Percentiles rank a stretch among this genome's conserved stretches.
phyloP scores from a whole-genome alignment of 2,888 invertebrate genomes.

The Nomada hirtipes region DNA sequence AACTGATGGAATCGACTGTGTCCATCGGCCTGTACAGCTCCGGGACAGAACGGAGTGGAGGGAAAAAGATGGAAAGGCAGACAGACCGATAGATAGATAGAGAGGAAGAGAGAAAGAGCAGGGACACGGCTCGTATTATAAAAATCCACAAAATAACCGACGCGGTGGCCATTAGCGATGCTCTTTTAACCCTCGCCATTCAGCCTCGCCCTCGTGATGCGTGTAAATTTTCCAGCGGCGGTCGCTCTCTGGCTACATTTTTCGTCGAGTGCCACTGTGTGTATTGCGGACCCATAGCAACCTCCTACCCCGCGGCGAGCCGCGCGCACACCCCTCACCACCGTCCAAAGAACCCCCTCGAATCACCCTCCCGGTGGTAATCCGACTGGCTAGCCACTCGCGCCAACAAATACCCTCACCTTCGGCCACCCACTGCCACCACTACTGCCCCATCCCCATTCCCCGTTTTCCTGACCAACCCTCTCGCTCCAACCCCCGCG shows the following conservation, averaged over 20 bases:
- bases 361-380: slow-evolving; percentile 80
- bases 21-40: slow-evolving; percentile 32
- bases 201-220: slow-evolving; percentile 82
- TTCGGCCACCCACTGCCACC: slow-evolving; percentile 78
- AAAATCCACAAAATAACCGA: slow-evolving; percentile 85
- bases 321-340: slow-evolving; percentile 55
- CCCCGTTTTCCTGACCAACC: slow-evolving; percentile 32
- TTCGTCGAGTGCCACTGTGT: slow-evolving; percentile 82
- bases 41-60: slow-evolving; percentile 2
- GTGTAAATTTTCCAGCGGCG: slow-evolving; percentile 84
- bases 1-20: slow-evolving; percentile 64
- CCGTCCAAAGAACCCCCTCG: slow-evolving; percentile 66
- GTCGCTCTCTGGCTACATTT: slow-evolving; percentile 82
- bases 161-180: slow-evolving; percentile 84
- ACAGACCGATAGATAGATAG: slow-evolving; percentile 10
- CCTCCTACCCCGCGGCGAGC: slow-evolving; percentile 55
- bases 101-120: slow-evolving; percentile 47
- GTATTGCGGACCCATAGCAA: slow-evolving; percentile 69
- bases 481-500: slow-evolving; percentile 49
- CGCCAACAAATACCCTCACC: slow-evolving; percentile 84
- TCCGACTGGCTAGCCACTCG: slow-evolving; percentile 84
- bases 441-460: slow-evolving; percentile 60
- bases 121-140: slow-evolving; percentile 78
- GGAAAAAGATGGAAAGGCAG: slow-evolving; percentile 49
- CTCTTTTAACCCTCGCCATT: slow-evolving; percentile 84